Base-by-base conservation (phyloP, 2,113 vertebrate species). In the Drymodes brunneopygia region DNA sequence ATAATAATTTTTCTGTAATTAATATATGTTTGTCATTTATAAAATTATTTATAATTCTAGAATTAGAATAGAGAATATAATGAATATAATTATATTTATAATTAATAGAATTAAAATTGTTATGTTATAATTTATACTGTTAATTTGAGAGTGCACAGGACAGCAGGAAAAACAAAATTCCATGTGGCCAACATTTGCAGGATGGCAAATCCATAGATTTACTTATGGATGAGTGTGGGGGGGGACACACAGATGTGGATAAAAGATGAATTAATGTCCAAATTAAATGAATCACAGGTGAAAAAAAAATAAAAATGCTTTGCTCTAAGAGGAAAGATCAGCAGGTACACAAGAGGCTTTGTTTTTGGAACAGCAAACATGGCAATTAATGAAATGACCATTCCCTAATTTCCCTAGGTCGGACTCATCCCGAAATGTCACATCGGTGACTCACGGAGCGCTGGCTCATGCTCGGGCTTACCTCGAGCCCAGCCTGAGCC, bases 401-500 rank as follows among this genome's bases (percentile, higher is more conserved):
- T 81, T 92, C 62, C 62, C 74, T 62, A 31, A 79, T 69, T 80
- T 50, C 74, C 33, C 62, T 50, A 4, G 50, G 8, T 5, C 2
- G 75, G 38, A 54, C 84, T 44, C 56, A 81, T 66, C 22, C 61
- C 17, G n/a, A 94, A 94, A 96, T 92, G 90, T 88, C 92, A 88
- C 23, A 12, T 11, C 58, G 3, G 74, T 95, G 95, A 92, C 64
- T 95, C 94, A 96, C 62, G 48, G 64, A 71, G 87, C 65, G 72
- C 90, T 88, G 60, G 66, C 74, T 75, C 38, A 1, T 2, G 12
- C 4, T 44, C 60, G 81, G 92, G 48, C 82, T 95, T 88, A 66
- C 90, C 94, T 78, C 47, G 71, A 67, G 48, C 86, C 71, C 11
- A 44, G 90, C 1, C 84, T 12, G 29, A 61, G 42, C 10, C 22